Conservation (phyloP, 2,888 invertebrate species). For the Drosophila limbata region DNA sequence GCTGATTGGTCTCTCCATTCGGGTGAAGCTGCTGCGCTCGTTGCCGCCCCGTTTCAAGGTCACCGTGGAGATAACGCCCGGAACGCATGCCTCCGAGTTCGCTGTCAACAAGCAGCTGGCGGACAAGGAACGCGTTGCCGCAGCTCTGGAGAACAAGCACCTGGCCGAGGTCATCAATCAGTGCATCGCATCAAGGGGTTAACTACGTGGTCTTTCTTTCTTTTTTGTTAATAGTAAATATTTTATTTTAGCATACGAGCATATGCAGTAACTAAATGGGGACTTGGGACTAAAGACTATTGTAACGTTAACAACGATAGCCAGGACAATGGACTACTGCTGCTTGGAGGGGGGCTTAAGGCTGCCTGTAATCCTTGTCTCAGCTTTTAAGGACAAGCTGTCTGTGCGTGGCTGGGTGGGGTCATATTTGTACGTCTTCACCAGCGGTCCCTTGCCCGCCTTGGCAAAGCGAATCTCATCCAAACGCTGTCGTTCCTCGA, state of each 20-base stretch:
- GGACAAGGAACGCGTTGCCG: constrained; percentile 98
- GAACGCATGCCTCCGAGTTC: constrained; percentile 95
- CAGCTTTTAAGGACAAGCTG: neutral
- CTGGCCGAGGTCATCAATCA: constrained; percentile 97
- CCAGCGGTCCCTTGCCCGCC: constrained; percentile 94
- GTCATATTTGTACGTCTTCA: constrained; percentile 94
- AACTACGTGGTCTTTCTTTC: constrained; percentile 18
- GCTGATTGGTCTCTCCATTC: constrained; percentile 94
- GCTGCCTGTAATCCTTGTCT: constrained; percentile 5
- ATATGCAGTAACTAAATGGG: constrained; percentile 36
- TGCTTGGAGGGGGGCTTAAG: constrained; percentile 42
- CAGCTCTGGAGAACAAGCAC: constrained; percentile 97
- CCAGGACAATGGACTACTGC: constrained; percentile 20
- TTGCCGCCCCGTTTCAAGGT: constrained; percentile 94
- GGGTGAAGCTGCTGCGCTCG: constrained; percentile 94
- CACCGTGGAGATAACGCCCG: constrained; percentile 94
- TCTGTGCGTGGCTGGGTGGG: constrained; percentile 88
- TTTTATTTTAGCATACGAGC: constrained; percentile 60
- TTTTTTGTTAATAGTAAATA: constrained; percentile 49
- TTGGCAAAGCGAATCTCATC: constrained; percentile 92
- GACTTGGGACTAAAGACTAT: constrained; percentile 57
- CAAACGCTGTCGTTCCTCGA: constrained; percentile 91
- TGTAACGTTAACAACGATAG: constrained; percentile 52
- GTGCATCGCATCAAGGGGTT: constrained; percentile 88
- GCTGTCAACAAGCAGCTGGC: constrained; percentile 99